These are phyloP conservation scores for Gallinago nigripennis DNA, from an alignment of 2,797 vertebrate species.

Conservation along the genomic window DNA sequence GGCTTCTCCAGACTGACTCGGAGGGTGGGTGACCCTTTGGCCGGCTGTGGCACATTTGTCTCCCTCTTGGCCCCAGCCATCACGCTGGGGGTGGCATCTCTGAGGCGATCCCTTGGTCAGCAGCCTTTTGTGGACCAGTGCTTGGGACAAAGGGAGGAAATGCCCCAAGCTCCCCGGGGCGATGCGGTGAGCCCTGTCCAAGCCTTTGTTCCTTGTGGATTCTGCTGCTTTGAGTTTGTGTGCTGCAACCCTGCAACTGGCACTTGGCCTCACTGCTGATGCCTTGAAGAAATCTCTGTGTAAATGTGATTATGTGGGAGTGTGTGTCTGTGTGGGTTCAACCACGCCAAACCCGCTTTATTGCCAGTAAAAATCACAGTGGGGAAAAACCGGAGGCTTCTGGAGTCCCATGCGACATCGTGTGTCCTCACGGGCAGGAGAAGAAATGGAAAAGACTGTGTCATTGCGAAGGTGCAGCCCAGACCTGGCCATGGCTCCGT, in stretches of 20 bases:
- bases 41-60: background rate
- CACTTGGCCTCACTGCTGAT: background rate
- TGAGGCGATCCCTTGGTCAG: rapidly evolving
- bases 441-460: conserved; percentile 13
- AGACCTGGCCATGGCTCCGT: background rate
- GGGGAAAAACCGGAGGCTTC: background rate
- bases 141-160: background rate
- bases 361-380: background rate
- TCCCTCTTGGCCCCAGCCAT: background rate
- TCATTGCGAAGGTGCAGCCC: conserved; percentile 27
- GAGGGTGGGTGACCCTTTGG: background rate
- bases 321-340: background rate
- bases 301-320: background rate
- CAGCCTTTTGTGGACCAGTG: background rate
- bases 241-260: background rate
- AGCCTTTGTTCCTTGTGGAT: background rate
- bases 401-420: background rate
- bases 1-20: background rate
- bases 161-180: rapidly evolving
- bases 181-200: rapidly evolving
- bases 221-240: background rate
- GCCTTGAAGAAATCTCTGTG: background rate
- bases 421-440: background rate
- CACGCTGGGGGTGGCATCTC: rapidly evolving
- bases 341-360: rapidly evolving